These are phyloP conservation scores for Pseudobourletiella spinata DNA, from an alignment of 1,140 invertebrate genomes.

Conservation along the genomic window DNA sequence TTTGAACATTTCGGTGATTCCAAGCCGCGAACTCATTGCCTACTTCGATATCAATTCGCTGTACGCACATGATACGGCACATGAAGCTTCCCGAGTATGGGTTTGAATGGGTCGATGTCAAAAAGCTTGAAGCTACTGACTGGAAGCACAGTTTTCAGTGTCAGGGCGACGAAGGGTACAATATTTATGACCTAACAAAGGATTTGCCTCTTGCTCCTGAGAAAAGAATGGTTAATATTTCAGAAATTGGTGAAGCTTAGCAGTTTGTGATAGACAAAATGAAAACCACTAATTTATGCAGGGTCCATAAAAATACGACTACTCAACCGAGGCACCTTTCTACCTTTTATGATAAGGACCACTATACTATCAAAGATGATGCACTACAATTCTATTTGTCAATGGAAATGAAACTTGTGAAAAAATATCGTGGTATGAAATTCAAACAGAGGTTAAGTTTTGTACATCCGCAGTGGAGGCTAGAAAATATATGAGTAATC, in stretches of 20 bases:
- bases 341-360: neutral
- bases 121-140: neutral
- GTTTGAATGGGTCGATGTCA: neutral
- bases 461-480: neutral
- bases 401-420: neutral
- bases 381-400: neutral
- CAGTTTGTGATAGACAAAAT: neutral
- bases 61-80: neutral
- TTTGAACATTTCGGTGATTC: neutral
- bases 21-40: neutral
- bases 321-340: neutral
- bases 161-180: neutral
- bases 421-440: neutral
- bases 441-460: neutral
- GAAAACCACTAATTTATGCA: neutral
- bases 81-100: neutral
- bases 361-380: neutral
- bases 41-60: neutral
- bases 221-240: neutral
- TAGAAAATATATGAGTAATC: neutral
- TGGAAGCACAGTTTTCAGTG: neutral
- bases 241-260: no score
- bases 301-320: neutral
- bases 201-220: neutral
- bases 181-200: neutral